These are phyloP conservation scores for Odontocerum albicorne DNA, from an alignment of 2,888 invertebrate genomes.

Conservation along the genomic window DNA sequence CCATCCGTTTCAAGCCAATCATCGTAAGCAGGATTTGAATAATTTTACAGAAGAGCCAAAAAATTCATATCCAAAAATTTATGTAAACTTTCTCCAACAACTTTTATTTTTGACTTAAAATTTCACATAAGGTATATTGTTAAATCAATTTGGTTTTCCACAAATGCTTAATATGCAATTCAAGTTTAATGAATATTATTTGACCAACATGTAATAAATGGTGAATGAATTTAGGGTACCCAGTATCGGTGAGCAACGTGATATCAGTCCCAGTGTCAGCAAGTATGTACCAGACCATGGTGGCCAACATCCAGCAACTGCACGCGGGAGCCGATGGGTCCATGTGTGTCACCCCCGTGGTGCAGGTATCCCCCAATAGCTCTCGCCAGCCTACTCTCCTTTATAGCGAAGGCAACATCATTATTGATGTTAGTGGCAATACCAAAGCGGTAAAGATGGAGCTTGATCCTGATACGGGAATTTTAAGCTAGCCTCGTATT, in stretches of 20 bases:
- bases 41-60: too few species aligned
- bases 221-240: slow-evolving; percentile 65
- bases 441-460: slow-evolving; percentile 28
- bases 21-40: too few species aligned
- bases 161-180: too few species aligned
- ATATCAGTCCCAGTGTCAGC: slow-evolving; percentile 94
- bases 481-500: slow-evolving; percentile 19
- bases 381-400: slow-evolving; percentile 19
- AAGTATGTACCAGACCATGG: slow-evolving; percentile 95
- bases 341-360: slow-evolving; percentile 81
- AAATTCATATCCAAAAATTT: too few species aligned
- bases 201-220: too few species aligned
- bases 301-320: slow-evolving; percentile 83
- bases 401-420: slow-evolving; percentile 31
- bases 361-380: slow-evolving; percentile 65
- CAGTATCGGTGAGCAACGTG: slow-evolving; percentile 88
- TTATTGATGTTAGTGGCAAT: slow-evolving; percentile 28
- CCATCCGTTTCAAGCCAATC: too few species aligned
- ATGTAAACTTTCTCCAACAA: too few species aligned
- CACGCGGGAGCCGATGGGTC: slow-evolving; percentile 74
- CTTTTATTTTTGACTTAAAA: too few species aligned
- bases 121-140: too few species aligned
- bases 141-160: too few species aligned
- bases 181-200: too few species aligned
- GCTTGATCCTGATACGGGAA: slow-evolving; percentile 17